These are phyloP conservation scores for Tribolium freemani DNA, from an alignment of 2,888 invertebrate species.

Conservation along the genomic window DNA sequence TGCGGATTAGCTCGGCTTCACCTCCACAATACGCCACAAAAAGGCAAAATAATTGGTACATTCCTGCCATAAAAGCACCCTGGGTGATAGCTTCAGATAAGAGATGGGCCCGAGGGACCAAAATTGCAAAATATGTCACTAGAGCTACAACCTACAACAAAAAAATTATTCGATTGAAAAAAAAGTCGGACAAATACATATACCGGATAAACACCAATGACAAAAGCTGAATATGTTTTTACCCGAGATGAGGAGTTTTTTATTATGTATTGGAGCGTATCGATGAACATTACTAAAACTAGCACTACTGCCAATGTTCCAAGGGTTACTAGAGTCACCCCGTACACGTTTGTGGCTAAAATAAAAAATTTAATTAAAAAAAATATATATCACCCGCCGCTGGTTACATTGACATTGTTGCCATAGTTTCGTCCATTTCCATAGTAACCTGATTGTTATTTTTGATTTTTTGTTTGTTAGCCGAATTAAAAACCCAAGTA, in stretches of 20 bases:
- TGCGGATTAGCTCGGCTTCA: constrained; percentile 72
- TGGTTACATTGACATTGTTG: neutral
- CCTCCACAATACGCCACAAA: constrained; percentile 78
- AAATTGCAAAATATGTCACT: constrained; percentile 72
- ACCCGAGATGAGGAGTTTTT: constrained; percentile 70
- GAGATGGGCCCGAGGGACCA: constrained; percentile 77
- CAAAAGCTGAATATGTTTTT: constrained; percentile 72
- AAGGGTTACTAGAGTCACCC: constrained; percentile 71
- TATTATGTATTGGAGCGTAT: constrained; percentile 72
- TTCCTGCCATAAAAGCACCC: constrained; percentile 77
- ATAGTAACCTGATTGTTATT: too few species aligned
- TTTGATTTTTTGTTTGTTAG: too few species aligned
- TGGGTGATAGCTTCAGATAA: constrained; percentile 79
- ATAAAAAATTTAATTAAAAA: constrained; percentile 43
- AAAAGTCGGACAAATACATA: constrained; percentile 49
- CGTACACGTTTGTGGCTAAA: constrained; percentile 73
- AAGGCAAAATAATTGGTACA: constrained; percentile 80
- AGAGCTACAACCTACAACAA: constrained; percentile 72
- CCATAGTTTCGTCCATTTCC: too few species aligned
- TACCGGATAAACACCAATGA: constrained; percentile 77
- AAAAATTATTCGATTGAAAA: neutral
- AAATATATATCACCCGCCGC: constrained; percentile 4
- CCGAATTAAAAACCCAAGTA: too few species aligned
- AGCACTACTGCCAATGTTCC: constrained; percentile 70
- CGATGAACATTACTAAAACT: constrained; percentile 70